These are phyloP conservation scores for Tachina fera DNA, from an alignment of 2,888 invertebrate species.

Conservation along the genomic window DNA sequence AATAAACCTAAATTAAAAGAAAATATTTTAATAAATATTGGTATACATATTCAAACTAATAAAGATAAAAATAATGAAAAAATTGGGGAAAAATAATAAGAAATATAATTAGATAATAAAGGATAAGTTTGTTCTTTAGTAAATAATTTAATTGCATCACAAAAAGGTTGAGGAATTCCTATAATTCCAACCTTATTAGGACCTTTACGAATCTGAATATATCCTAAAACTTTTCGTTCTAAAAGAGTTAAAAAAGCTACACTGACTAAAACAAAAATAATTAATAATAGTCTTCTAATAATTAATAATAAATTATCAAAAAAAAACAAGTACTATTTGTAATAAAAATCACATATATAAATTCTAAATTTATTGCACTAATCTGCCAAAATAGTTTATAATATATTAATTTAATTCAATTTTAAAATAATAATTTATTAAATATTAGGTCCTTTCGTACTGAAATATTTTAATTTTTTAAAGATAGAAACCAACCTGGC, in stretches of 20 bases:
- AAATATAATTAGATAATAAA: constrained; percentile 85
- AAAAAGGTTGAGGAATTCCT: constrained; percentile 89
- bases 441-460: constrained; percentile 91
- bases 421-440: constrained; percentile 82
- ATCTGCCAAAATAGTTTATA: constrained; percentile 87
- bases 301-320: constrained; percentile 83
- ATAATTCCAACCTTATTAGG: constrained; percentile 82
- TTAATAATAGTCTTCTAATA: constrained; percentile 84
- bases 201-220: constrained; percentile 89
- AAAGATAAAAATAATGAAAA: constrained; percentile 86
- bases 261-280: constrained; percentile 86
- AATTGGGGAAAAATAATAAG: constrained; percentile 86
- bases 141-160: constrained; percentile 89
- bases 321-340: constrained; percentile 85
- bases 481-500: constrained; percentile 94
- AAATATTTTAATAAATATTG: constrained; percentile 84
- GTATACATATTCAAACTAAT: constrained; percentile 85
- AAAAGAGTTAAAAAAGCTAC: constrained; percentile 89
- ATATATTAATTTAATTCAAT: constrained; percentile 77
- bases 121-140: constrained; percentile 86
- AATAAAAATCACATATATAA: constrained; percentile 85
- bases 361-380: constrained; percentile 89
- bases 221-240: constrained; percentile 88
- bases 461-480: constrained; percentile 85
- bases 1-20: constrained; percentile 86